Percentiles rank a stretch among this genome's conserved stretches.
Conservation (phyloP, 2,797 vertebrate species). For the Bryconaethiops microstoma region DNA sequence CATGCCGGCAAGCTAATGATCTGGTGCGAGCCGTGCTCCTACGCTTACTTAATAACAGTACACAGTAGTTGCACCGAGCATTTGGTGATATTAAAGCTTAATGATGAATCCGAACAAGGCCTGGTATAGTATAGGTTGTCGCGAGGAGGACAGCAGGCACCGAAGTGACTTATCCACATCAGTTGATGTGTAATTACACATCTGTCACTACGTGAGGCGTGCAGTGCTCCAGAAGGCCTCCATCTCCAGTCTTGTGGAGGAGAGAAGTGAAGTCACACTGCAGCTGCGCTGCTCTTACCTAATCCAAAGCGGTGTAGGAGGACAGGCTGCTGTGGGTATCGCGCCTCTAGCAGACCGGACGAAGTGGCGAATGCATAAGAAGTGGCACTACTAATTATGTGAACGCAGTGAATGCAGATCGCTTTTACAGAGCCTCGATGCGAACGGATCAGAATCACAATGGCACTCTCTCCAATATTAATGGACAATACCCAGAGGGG, state of each 20-base stretch:
- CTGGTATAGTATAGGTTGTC: conserved; percentile 16
- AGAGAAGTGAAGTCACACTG: conserved; percentile 31
- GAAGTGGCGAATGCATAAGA: conserved; percentile 58
- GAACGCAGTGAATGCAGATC: conserved; percentile 70
- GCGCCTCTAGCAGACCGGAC: conserved; percentile 53
- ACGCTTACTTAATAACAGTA: conserved; percentile 21
- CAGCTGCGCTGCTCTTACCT: conserved; percentile 39
- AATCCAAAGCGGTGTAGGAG: conserved; percentile 62
- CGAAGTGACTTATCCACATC: conserved; percentile 16
- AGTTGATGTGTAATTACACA: conserved; percentile 27
- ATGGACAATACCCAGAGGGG: conserved; percentile 25
- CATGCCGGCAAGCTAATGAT: conserved; percentile 29
- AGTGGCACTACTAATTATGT: conserved; percentile 77
- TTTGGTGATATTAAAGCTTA: conserved; percentile 41
- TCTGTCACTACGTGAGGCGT: conserved; percentile 33
- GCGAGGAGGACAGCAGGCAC: conserved; percentile 22
- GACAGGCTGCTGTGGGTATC: conserved; percentile 53
- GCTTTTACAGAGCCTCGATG: conserved; percentile 40
- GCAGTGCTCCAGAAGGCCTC: conserved; percentile 2
- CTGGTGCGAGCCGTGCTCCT: background rate
- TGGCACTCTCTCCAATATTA: conserved; percentile 32
- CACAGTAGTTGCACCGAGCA: conserved; percentile 14
- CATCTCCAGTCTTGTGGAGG: background rate
- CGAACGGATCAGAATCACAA: conserved; percentile 52
- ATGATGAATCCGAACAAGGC: conserved; percentile 11